Base-by-base conservation (phyloP, 2,888 invertebrate species). In the Parthenolecanium corni region DNA sequence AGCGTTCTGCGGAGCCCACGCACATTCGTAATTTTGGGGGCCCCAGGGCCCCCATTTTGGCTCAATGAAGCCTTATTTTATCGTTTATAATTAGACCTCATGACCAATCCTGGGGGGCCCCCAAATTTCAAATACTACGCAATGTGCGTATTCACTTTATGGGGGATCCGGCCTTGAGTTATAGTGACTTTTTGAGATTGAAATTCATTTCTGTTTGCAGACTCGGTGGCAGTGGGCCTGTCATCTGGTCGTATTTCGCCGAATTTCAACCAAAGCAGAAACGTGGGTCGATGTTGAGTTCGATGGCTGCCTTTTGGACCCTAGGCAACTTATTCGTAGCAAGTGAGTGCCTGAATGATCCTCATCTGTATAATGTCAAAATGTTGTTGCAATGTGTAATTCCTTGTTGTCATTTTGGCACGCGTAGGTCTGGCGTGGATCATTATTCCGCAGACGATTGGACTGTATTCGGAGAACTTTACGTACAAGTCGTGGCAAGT, bases 231-330 rank as follows among this genome's bases (percentile, higher is more conserved):
- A 89, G 87, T 71, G 86, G 92, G 73, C 93, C 93, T 65, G 91
- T 93, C 68, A 89, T 93, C 74, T 93, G 92, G 89, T 89, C 92
- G 21, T 93, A 93, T 76, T 93, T 90, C 75, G 89, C 90, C 66
- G 93, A 93, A 76, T 93, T 93, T 75, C 92, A 93, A 76, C 91
- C 92, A 64, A 90, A 89, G 76, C 80, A 85, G 69, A 89, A 87
- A 73, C 81, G 93, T 69, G 93, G 93, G 57, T 86, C 89, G 61
- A 92, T 92, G 91, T 78, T 93, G 69, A 90, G 90, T 70, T 88
- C 89, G 73, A 88, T 93, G 85, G 92, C 93, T 65, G 91, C 91
- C 58, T 93, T 92, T 75, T 93, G 93, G 93, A 93, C 93, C 64
- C 81, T 91, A 69, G 93, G 93, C 68, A 92, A 92, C 74, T 79